These are phyloP conservation scores for Morpho helenor DNA, from an alignment of 2,888 invertebrate species.

Conservation along the genomic window DNA sequence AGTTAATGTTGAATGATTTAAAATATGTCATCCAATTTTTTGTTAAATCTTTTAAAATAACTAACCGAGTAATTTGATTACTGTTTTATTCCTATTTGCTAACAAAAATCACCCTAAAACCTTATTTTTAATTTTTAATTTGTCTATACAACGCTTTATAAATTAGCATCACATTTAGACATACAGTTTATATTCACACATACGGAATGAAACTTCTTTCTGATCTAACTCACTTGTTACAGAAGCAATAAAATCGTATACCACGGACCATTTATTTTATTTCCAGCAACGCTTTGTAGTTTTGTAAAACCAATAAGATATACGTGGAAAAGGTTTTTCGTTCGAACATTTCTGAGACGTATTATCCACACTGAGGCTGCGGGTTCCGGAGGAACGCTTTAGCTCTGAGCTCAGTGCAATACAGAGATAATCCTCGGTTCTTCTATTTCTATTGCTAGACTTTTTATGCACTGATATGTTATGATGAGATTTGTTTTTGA, in stretches of 20 bases:
- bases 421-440: conserved; percentile 52
- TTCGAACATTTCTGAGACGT: conserved; percentile 33
- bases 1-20: no score
- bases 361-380: conserved; percentile 38
- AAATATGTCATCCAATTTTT: no score
- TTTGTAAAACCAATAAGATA: conserved; percentile 27
- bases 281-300: conserved; percentile 28
- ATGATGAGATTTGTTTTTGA: conserved; percentile 12
- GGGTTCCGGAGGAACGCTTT: conserved; percentile 42
- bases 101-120: no score
- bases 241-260: conserved; percentile 28
- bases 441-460: conserved; percentile 38
- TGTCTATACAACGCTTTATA: no score
- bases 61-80: no score
- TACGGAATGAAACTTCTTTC: conserved; percentile 13
- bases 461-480: conserved; percentile 24
- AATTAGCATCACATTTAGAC: not conserved
- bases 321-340: conserved; percentile 27
- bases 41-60: no score
- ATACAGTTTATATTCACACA: conserved; percentile 1
- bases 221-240: conserved; percentile 24
- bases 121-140: no score
- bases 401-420: conserved; percentile 44
- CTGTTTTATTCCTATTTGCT: no score
- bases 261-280: conserved; percentile 27